Base-by-base conservation (phyloP, 2,113 vertebrate genomes). In the Osmerus mordax region DNA sequence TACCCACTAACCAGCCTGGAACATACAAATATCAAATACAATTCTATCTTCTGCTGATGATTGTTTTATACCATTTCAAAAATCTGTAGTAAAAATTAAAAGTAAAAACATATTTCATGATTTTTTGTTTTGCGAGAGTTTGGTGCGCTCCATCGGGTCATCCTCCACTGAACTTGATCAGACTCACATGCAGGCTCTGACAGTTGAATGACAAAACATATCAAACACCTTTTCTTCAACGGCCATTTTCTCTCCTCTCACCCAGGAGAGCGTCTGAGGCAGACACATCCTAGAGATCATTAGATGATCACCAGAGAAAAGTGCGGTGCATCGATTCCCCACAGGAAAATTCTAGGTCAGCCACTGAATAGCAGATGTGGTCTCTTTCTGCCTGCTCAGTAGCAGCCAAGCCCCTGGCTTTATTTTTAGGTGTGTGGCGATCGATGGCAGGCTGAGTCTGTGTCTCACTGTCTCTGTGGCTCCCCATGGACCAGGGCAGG, bases 391-490 rank as follows among this genome's bases (percentile, higher is more conserved):
- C 74, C 70, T 67, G 67, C 73, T 72, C 75, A 72, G 80, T 81
- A 83, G 70, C 60, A 68, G 73, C 53, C 1, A 8, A 73, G 56
- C 62, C 58, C 14, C 28, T 21, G 67, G 51, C 76, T 84, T 87
- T 87, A 89, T 88, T 86, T 87, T 87, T 84, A 89, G 84, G 82
- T 60, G 29, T 29, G 3, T 6, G 59, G 66, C 56, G 84, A 87
- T 91, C 89, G 67, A 91, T 90, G 63, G 32, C 19, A 70, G 77
- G 70, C 75, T 32, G 63, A 84, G 78, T 64, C 28, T 21, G 62
- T 55, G 69, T 75, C 78, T 84, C 81, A 0, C 75, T 76, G 76
- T 79, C 74, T 71, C 67, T 66, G 78, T 61, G 68, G 65, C 52
- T 67, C 54, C 80, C 82, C 2, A 58, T 2, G 67, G 86, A 82